These are phyloP conservation scores for Cephus cinctus DNA, from an alignment of 1,140 invertebrate species.

Conservation along the genomic window DNA sequence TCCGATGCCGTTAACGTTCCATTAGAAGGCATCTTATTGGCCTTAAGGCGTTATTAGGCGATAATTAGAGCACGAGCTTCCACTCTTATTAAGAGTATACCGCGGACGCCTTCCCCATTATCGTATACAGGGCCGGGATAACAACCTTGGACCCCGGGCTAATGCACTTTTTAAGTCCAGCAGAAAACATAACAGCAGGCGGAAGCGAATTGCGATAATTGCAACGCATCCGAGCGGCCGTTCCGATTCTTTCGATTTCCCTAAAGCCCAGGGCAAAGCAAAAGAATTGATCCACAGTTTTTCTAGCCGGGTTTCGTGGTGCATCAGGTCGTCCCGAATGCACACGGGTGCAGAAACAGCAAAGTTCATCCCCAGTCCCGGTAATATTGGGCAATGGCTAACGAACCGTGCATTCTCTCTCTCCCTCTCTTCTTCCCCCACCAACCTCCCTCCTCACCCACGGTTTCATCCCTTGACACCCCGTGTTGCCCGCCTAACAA, in stretches of 20 bases:
- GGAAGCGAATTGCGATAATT: neutral
- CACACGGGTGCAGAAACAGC: neutral
- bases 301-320: no score
- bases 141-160: neutral
- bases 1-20: conserved; percentile 33
- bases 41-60: conserved; percentile 39
- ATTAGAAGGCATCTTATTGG: conserved; percentile 46
- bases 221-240: no score
- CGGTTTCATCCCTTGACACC: conserved; percentile 4
- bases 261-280: no score
- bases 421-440: no score
- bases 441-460: no score
- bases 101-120: conserved; percentile 4
- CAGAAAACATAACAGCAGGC: neutral
- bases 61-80: conserved; percentile 33
- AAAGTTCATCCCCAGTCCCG: no score
- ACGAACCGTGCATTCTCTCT: no score
- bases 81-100: conserved; percentile 15
- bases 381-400: no score
- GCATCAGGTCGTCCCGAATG: no score
- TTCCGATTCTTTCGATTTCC: no score
- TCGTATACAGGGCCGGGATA: conserved; percentile 8
- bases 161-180: conserved; percentile 5
- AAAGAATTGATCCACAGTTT: neutral
- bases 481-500: conserved; percentile 32